Evolutionary conservation across 2,797 vertebrate genomes (phyloP), one percentile per base, ranked within the genome.

Genomic region (Knipowitschia caucasica): DNA sequence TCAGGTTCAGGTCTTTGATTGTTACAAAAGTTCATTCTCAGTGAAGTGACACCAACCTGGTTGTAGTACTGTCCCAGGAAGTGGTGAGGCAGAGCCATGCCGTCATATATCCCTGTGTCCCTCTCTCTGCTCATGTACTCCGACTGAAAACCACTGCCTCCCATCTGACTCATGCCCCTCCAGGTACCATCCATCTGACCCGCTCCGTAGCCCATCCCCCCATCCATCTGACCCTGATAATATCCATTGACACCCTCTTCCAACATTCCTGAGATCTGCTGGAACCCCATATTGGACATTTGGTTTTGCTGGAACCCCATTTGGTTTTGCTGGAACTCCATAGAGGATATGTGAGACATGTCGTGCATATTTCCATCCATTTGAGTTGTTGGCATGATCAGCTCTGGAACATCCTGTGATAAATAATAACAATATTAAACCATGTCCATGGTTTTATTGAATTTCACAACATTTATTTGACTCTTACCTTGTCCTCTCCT

Each of bases 401-500:
- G 1, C 1, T 74, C 1, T 0, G 77, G 81, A 9, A 82, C 62
- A 11, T 73, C 81, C 88, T 91, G 50, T 9, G 53, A 20, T 12
- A 1, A 7, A 23, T 21, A 0, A 43, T 52, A 7, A 34, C 24
- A 20, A 2, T 25, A 2, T 7, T 7, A n/a, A 3, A 18, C 18
- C 17, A 5, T 6, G 1, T 42, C 21, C 20, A 43, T 25, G 8
- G 17, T 18, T 38, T 7, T 7, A 14, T 25, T 25, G 4, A 25
- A 18, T 18, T 5, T n/a, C 17, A 17, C n/a, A n/a, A 2, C 17
- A 20, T 29, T 29, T 2, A 17, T 30, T 20, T 2, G 4, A 11
- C 20, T 35, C 71, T 56, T 87, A 92, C 96, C 82, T 91, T 91
- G 75, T 95, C 89, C 65, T 94, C 91, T 0, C 95, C 94, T 2